Evolutionary conservation across 2,888 invertebrate genomes (phyloP), one percentile per base, ranked within the genome.

Genomic region (Leucania comma): DNA sequence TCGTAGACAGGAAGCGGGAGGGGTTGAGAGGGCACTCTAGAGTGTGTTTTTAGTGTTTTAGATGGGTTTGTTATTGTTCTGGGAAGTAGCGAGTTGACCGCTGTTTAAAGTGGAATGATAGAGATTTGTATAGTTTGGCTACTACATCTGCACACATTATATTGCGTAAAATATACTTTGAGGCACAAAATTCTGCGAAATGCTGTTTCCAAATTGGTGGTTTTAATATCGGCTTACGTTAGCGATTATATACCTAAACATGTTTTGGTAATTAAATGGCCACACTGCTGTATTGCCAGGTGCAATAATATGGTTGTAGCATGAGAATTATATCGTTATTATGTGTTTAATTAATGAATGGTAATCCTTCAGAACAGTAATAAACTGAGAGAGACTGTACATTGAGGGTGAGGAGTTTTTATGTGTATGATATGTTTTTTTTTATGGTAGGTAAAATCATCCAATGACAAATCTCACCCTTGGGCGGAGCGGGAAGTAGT

Each of bases 231-330:
- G 62, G 71, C 70, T 76, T 63, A 66, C 51, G 56, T 32, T 46
- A 9, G 42, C 29, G 69, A 66, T 76, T 76, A 81, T 70, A 56
- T 42, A 42, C 17, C 17, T 42, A 42, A 65, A 60, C 77, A 70
- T 66, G 69, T 63, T 51, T 56, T 65, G 62, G 46, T 70, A 60
- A 70, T 75, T 63, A 81, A 81, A 76, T 70, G 51, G 81, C 59
- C 70, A 56, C 69, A 69, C 32, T 75, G 53, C 2, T 42, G 38
- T 35, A 24, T 53, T 56, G 56, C 46, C 29, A 29, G 38, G 24
- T 73, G 57, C 42, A 66, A 66, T 66, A 22, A 58, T 53, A 42
- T 57, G 51, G 48, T 32, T 53, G 61, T 51, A n/a, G 56, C 24
- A 42, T 42, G 24, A 17, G 6, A 51, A 54, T 38, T 58, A 65